phyloP scores from a whole-genome alignment of 2,113 vertebrate genomes.

The Lepus europaeus region DNA sequence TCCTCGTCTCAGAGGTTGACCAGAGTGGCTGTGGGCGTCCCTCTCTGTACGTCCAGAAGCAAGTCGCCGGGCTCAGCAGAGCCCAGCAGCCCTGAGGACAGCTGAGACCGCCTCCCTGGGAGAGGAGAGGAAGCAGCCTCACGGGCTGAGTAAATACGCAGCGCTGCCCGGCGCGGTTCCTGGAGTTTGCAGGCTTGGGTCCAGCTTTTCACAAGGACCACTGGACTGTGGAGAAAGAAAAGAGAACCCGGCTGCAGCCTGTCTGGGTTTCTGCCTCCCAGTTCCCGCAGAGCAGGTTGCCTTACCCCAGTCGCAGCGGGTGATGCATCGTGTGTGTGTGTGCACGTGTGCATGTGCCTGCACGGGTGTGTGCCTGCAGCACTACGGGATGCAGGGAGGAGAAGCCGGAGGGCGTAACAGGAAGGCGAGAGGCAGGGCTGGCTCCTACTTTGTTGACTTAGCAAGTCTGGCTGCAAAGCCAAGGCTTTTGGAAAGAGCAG shows the following conservation, averaged over 20 bases:
- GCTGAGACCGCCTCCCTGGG: not conserved
- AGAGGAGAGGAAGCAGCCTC: not conserved
- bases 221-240: slow-evolving; percentile 50
- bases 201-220: slow-evolving; percentile 33
- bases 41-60: not conserved
- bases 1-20: not conserved
- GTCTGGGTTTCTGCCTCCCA: slow-evolving; percentile 28
- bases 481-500: slow-evolving; percentile 65
- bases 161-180: not conserved
- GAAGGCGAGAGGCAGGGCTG: slow-evolving; percentile 61
- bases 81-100: not conserved
- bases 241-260: not conserved
- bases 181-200: slow-evolving; percentile 48
- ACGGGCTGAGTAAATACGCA: slow-evolving; percentile 40
- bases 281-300: slow-evolving; percentile 24
- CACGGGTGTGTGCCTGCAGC: not conserved
- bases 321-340: not conserved
- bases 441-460: slow-evolving; percentile 73
- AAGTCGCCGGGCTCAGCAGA: not conserved
- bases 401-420: slow-evolving; percentile 46
- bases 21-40: not conserved
- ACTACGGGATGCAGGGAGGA: not conserved
- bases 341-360: not conserved
- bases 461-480: slow-evolving; percentile 61
- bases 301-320: not conserved